Conservation (phyloP, 2,888 invertebrate species). For the Callyntrura guangdongensis region DNA sequence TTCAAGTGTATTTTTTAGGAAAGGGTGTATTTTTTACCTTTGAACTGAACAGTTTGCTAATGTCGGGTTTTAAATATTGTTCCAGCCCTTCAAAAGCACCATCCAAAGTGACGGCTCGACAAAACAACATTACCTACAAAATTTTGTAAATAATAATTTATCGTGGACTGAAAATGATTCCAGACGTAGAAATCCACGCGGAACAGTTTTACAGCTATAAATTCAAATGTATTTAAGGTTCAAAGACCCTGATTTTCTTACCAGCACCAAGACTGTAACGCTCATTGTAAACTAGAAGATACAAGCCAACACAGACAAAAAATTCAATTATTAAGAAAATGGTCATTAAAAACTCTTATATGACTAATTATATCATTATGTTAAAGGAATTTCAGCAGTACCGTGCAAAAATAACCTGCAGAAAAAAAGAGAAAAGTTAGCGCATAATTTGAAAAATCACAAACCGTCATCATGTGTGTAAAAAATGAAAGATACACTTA, state of each 20-base stretch:
- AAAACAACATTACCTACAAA: constrained; percentile 45
- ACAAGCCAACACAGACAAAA: neutral
- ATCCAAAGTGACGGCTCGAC: constrained; percentile 49
- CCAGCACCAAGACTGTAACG: constrained; percentile 44
- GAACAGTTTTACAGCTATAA: too few relatives aligned
- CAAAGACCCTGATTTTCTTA: neutral
- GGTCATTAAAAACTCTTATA: too few relatives aligned
- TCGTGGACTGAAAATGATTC: too few relatives aligned
- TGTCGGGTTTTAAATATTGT: constrained; percentile 30
- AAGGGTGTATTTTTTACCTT: constrained; percentile 38
- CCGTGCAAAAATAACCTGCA: constrained; percentile 60
- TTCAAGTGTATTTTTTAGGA: too few relatives aligned
- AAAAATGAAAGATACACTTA: too few relatives aligned
- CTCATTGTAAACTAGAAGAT: constrained; percentile 19
- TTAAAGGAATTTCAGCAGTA: constrained; percentile 3
- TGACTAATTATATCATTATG: too few relatives aligned
- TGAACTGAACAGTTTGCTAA: constrained; percentile 1
- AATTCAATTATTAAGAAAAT: too few relatives aligned
- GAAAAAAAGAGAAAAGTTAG: neutral
- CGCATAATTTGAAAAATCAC: neutral
- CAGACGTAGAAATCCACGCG: too few relatives aligned
- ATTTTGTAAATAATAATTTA: neutral
- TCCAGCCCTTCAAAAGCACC: constrained; percentile 43
- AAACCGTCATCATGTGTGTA: too few relatives aligned
- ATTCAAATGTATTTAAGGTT: too few relatives aligned